phyloP scores from a whole-genome alignment of 2,113 vertebrate genomes.

The Notarius quadriscutis region DNA sequence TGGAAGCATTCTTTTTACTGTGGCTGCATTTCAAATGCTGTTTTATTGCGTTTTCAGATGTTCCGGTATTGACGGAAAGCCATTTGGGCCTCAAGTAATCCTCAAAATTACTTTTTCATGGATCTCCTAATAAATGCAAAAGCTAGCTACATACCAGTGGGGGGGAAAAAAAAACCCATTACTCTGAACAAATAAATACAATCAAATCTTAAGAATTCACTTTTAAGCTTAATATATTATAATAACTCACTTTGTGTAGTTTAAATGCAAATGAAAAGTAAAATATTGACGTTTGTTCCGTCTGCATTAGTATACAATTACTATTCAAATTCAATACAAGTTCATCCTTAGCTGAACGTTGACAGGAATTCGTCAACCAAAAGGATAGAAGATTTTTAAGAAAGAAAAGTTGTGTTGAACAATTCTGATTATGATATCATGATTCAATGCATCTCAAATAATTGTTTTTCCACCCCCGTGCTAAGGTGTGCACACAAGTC shows the following conservation, averaged over 20 bases:
- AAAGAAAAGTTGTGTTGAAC: too few relatives aligned
- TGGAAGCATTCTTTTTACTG: not conserved
- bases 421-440: too few relatives aligned
- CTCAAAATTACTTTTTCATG: not conserved
- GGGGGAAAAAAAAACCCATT: too few relatives aligned
- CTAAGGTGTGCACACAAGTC: not conserved
- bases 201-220: not conserved
- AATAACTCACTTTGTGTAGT: too few relatives aligned
- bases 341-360: not conserved
- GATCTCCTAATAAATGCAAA: not conserved
- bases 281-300: not conserved
- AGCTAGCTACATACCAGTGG: not conserved
- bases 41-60: not conserved
- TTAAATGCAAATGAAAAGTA: not conserved
- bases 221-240: not conserved
- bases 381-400: not conserved
- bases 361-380: not conserved
- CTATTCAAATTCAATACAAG: not conserved
- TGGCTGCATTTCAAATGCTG: not conserved
- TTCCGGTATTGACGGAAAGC: not conserved
- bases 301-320: not conserved
- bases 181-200: not conserved
- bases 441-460: too few relatives aligned
- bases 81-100: not conserved
- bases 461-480: not conserved